Evolutionary conservation across 92 coral and sea anemone genomes (phyloP).

Genomic region (Siderastrea siderea): DNA sequence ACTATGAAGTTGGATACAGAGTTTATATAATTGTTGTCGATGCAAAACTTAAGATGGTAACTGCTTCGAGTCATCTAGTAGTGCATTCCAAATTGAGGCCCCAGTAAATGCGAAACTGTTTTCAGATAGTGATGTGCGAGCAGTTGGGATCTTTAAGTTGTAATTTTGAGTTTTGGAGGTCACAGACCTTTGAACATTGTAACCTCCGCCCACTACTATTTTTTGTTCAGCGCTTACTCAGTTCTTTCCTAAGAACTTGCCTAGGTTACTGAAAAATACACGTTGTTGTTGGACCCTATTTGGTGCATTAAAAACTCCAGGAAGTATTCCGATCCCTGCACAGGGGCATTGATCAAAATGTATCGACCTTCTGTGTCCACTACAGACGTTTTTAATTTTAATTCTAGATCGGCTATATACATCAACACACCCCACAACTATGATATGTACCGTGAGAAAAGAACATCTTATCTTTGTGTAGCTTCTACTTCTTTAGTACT

Average conservation of each 20-base stretch:
- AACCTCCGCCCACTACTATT: conserved; percentile 32
- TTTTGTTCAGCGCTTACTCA: not conserved
- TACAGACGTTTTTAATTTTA: conserved; percentile 36
- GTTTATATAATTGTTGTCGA: no score
- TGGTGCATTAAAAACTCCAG: conserved; percentile 30
- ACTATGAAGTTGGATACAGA: no score
- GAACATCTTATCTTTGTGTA: conserved; percentile 40
- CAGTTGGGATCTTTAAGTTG: no score
- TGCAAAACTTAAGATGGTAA: no score
- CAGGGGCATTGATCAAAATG: conserved; percentile 20
- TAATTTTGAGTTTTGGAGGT: no score
- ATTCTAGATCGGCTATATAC: conserved; percentile 27
- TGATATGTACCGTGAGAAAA: conserved; percentile 67
- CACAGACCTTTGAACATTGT: no score
- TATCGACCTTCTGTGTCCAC: conserved; percentile 28
- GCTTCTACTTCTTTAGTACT: conserved; percentile 36
- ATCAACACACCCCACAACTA: conserved; percentile 54
- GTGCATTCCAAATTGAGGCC: no score
- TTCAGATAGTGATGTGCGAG: no score
- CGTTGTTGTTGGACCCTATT: conserved; percentile 32
- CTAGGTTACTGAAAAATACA: not conserved
- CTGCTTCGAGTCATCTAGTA: no score
- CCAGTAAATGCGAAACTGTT: no score
- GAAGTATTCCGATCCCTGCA: conserved; percentile 8
- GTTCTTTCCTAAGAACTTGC: not conserved